Evolutionary conservation across 37 sponge, comb jelly and placozoan species (phyloP), one percentile per base, ranked within the genome.

Genomic region (Oscarella lobularis): DNA sequence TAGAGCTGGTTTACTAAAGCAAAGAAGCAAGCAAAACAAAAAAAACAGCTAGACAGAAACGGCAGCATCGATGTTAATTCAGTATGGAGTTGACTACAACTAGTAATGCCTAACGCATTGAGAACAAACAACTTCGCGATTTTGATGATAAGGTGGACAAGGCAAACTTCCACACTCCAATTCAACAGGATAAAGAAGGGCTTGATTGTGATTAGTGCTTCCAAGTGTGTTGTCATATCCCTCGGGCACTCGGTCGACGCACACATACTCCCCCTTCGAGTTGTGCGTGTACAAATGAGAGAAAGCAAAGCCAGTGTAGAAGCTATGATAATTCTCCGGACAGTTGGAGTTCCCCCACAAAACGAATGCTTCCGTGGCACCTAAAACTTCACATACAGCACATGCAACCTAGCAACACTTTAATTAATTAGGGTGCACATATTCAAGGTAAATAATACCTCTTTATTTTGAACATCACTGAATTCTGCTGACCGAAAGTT

Each of bases 121-220:
- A 20, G 20, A 9, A 48, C 60, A 48, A 9, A 48, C 60, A 9
- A 48, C 20, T 48, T 48, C 60, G 9, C 60, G 9, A 20, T 48
- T 20, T 20, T 48, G 60, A 48, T 48, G 60, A 20, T 48, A 48
- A 9, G 60, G 60, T 27, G 60, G 60, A 20, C 60, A 48, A 27
- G 60, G 60, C 60, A 48, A 48, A 20, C 60, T 48, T 9, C 60
- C 60, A 48, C 60, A 48, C 60, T 48, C 60, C 60, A 48, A 9
- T 20, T 48, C 60, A 27, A 20, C 60, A 48, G 60, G 60, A 48
- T 48, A 48, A 27, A 48, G 60, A 20, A 48, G 9, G 9, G 60
- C 60, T 20, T 48, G 60, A 48, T 20, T 48, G 60, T 48, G 60
- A 48, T 20, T 48, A 27, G 60, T 27, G 60, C 60, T 20, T 27